Evolutionary conservation across 2,888 invertebrate genomes (phyloP).

Genomic region (Heteropelma amictum): DNA sequence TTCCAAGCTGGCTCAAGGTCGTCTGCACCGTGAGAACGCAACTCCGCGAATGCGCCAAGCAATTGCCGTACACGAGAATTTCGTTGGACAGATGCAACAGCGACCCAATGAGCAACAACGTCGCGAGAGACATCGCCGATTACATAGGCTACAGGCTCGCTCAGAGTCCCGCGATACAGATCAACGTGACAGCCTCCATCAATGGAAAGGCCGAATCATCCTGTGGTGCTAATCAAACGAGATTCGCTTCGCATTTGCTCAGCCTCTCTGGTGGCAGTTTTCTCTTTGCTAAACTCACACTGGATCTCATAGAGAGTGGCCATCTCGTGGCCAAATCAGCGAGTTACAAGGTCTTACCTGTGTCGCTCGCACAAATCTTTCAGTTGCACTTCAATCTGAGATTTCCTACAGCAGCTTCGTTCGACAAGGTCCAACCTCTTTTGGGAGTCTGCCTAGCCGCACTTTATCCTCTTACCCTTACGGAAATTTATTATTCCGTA

Average conservation of each 20-base stretch:
- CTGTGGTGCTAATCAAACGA: conserved; percentile 83
- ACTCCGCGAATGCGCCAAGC: conserved; percentile 89
- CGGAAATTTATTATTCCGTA: conserved; percentile 95
- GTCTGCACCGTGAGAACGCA: conserved; percentile 92
- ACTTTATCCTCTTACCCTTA: conserved; percentile 91
- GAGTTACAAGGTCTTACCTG: conserved; percentile 94
- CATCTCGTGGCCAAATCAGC: conserved; percentile 95
- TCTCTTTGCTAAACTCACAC: conserved; percentile 92
- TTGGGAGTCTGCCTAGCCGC: conserved; percentile 94
- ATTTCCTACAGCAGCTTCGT: conserved; percentile 93
- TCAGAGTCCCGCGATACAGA: conserved; percentile 89
- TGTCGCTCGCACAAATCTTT: conserved; percentile 93
- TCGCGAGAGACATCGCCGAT: conserved; percentile 92
- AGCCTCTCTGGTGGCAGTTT: conserved; percentile 93
- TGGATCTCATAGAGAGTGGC: conserved; percentile 95
- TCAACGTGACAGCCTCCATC: conserved; percentile 85
- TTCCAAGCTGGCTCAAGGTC: conserved; percentile 94
- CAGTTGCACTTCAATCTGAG: conserved; percentile 93
- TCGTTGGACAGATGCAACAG: conserved; percentile 85
- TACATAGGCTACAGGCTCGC: conserved; percentile 91
- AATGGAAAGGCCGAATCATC: conserved; percentile 82
- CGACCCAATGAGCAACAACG: conserved; percentile 81
- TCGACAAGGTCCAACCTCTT: conserved; percentile 93
- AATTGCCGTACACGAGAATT: conserved; percentile 88
- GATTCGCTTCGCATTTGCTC: conserved; percentile 92